A percentile compares a stretch with the other conserved stretches of the same genome.
phyloP scores from a whole-genome alignment of 92 coral and sea anemone genomes.

The Metridium senile region DNA sequence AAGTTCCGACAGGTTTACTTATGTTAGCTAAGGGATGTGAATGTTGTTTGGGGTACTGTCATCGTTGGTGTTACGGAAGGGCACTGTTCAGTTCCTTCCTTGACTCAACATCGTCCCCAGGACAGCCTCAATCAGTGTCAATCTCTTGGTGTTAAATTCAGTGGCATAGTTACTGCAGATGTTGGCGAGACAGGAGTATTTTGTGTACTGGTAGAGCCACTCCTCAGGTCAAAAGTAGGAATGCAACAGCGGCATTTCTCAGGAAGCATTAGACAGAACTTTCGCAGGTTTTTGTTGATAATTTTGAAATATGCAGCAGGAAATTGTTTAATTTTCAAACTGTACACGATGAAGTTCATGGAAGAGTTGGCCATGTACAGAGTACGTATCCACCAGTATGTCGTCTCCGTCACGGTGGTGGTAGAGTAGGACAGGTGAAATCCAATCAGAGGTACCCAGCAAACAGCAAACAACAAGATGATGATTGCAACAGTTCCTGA shows the following conservation, averaged over 20 bases:
- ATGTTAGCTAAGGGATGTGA: too few relatives aligned
- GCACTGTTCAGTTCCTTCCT: too few relatives aligned
- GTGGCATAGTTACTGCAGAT: background rate
- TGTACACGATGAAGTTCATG: slow-evolving; percentile 21
- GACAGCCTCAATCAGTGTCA: too few relatives aligned
- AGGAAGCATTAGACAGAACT: background rate
- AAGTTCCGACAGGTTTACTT: too few relatives aligned
- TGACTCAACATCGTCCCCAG: too few relatives aligned
- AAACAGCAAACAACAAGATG: background rate
- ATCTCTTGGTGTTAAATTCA: background rate
- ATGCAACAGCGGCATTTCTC: background rate
- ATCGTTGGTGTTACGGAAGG: too few relatives aligned
- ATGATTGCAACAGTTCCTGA: slow-evolving; percentile 8
- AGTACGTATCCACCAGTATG: slow-evolving; percentile 10
- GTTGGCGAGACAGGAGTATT: background rate
- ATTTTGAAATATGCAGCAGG: background rate
- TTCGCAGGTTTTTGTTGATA: slow-evolving; percentile 6
- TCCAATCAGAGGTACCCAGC: background rate
- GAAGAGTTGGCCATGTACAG: slow-evolving; percentile 11
- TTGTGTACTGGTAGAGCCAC: background rate
- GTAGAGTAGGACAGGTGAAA: background rate
- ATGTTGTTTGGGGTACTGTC: too few relatives aligned
- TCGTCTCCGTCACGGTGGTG: background rate
- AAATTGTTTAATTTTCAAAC: background rate
- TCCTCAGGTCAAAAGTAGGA: background rate